These are phyloP conservation scores for Ceratosolen fusciceps DNA, from an alignment of 1,140 invertebrate genomes.

Conservation along the genomic window DNA sequence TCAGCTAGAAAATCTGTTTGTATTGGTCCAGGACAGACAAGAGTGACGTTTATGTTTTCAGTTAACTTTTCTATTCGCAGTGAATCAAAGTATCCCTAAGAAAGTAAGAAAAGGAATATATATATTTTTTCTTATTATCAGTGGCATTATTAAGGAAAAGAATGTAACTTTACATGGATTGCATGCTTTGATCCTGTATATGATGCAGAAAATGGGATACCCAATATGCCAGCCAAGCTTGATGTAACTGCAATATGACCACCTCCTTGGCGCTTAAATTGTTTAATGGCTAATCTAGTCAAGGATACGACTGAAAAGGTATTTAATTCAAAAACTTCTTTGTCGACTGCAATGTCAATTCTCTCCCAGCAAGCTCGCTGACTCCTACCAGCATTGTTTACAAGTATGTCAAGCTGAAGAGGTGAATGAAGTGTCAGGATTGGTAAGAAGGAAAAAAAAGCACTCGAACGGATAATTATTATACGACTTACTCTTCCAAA, in stretches of 20 bases:
- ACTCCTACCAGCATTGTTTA: slow-evolving; percentile 87
- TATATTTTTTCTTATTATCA: neutral
- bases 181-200: slow-evolving; percentile 88
- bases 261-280: slow-evolving; percentile 75
- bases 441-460: neutral
- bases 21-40: slow-evolving; percentile 85
- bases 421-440: neutral
- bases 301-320: slow-evolving; percentile 84
- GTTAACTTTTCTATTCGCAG: slow-evolving; percentile 76
- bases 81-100: slow-evolving; percentile 80
- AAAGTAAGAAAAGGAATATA: neutral
- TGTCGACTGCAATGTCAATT: slow-evolving; percentile 83
- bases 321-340: slow-evolving; percentile 85
- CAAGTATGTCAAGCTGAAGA: slow-evolving; percentile 80
- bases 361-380: slow-evolving; percentile 85
- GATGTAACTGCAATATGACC: slow-evolving; percentile 84
- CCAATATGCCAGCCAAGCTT: slow-evolving; percentile 80
- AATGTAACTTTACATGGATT: slow-evolving; percentile 76
- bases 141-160: neutral
- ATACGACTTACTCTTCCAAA: slow-evolving; percentile 76
- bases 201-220: slow-evolving; percentile 80
- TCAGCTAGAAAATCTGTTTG: slow-evolving; percentile 81
- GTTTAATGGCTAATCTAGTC: slow-evolving; percentile 77
- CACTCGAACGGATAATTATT: neutral
- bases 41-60: slow-evolving; percentile 76